Evolutionary conservation across 2,797 vertebrate genomes (phyloP), one percentile per base, ranked within the genome.

Genomic region (Oreortyx pictus): DNA sequence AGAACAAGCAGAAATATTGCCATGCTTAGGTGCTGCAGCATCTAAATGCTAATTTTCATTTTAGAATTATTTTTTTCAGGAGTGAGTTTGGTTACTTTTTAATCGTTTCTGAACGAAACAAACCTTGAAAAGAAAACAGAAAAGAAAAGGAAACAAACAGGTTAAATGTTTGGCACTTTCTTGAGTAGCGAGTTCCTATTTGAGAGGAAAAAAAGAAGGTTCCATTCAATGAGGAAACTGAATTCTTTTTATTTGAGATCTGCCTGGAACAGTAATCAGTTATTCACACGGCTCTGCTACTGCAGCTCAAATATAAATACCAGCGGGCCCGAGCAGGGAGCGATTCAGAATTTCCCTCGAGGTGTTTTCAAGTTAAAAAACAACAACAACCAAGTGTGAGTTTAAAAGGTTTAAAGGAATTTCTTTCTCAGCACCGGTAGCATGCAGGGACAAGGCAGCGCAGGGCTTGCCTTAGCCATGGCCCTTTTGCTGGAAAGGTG

Each of bases 171-270:
- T 39, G 10, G 47, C 52, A 12, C 46, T 92, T 89, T 62, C 31
- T 73, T 75, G 72, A 77, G 57, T 54, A 74, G 23, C n/a, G 8
- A 90, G 67, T 64, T 64, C 50, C 47, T 74, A 2, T 49, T 54
- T 64, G 3, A 5, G 10, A 10, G 13, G 4, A 3, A 19, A 52
- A 31, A 31, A 77, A 70, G 29, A 41, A 56, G 59, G 50, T 78
- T 93, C n/a, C 54, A 47, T 78, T 92, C 0, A 0, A 66, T 66
- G 39, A 83, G 19, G 62, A 91, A 91, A 70, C 31, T 59, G 24
- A 85, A 17, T 80, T 90, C 16, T 77, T 95, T 85, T 89, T 35
- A 44, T 78, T 77, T 95, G 71, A 88, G 43, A 47, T 94, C 66
- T 92, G 43, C 74, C 70, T 83, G 87, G 56, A 92, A 86, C 35